Conservation (phyloP, 2,113 vertebrate species). For the Neofelis nebulosa region DNA sequence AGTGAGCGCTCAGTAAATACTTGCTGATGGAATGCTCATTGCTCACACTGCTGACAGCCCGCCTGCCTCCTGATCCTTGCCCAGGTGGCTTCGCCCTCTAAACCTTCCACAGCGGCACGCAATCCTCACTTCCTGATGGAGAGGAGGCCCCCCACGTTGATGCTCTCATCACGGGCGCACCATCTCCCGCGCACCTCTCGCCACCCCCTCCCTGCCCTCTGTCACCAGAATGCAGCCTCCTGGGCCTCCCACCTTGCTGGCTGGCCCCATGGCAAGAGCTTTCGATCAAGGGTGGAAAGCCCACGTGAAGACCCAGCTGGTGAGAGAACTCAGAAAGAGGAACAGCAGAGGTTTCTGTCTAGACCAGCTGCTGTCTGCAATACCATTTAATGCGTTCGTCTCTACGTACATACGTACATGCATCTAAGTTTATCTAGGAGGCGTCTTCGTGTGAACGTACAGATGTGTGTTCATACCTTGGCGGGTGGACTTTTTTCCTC, state of each 20-base stretch:
- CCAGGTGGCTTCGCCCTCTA: neutral
- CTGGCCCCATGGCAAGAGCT: neutral
- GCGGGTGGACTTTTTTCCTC: neutral
- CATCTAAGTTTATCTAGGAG: neutral
- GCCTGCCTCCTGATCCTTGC: neutral
- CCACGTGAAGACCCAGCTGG: neutral
- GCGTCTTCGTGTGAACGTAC: neutral
- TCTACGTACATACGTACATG: accelerated
- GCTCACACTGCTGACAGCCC: neutral
- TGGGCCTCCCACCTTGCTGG: neutral
- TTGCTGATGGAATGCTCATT: neutral
- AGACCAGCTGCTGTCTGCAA: neutral
- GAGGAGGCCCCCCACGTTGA: neutral
- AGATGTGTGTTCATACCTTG: neutral
- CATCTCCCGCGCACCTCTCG: neutral
- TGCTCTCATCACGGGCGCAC: neutral
- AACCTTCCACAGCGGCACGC: neutral
- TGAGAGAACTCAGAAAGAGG: neutral
- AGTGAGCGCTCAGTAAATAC: neutral
- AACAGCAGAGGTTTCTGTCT: neutral
- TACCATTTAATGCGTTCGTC: neutral
- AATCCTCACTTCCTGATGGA: neutral
- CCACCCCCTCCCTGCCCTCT: neutral
- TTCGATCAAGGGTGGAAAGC: neutral
- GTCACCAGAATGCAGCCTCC: neutral